Evolutionary conservation across 2,797 vertebrate genomes (phyloP).

Genomic region (Brachyrhaphis roseni): DNA sequence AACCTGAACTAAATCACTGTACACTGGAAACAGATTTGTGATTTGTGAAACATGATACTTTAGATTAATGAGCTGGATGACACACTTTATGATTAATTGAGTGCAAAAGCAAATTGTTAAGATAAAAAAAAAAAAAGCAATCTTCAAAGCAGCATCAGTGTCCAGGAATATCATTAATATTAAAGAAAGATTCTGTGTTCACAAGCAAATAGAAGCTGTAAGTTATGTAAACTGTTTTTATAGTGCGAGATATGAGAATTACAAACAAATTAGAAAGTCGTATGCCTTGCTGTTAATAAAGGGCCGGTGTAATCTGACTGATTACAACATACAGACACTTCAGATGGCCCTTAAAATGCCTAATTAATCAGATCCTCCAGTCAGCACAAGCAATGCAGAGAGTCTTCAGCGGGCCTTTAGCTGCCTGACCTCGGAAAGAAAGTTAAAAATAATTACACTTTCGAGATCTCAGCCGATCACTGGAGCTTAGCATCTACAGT

Average conservation of each 20-base stretch:
- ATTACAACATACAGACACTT: background rate
- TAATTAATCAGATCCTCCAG: conserved; percentile 36
- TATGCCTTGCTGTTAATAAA: background rate
- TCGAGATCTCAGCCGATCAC: conserved; percentile 32
- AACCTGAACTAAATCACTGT: background rate
- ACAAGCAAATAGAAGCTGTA: background rate
- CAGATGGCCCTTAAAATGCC: conserved; percentile 37
- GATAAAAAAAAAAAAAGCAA: background rate
- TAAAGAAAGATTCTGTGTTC: background rate
- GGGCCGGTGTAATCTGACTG: background rate
- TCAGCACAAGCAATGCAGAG: conserved; percentile 7
- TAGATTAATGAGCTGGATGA: background rate
- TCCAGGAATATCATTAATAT: background rate
- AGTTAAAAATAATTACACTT: conserved; percentile 48
- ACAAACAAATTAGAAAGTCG: background rate
- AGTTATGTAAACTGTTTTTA: background rate
- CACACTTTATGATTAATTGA: background rate
- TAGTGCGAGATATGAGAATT: background rate
- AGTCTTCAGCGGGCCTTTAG: conserved; percentile 36
- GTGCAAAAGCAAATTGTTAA: conserved; percentile 1
- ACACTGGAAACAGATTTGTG: background rate
- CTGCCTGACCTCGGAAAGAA: conserved; percentile 42
- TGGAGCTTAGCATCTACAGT: conserved; percentile 21
- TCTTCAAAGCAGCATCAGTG: background rate
- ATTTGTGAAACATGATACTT: background rate